phyloP scores from a whole-genome alignment of 2,113 vertebrate species.

The Archocentrus centrarchus region DNA sequence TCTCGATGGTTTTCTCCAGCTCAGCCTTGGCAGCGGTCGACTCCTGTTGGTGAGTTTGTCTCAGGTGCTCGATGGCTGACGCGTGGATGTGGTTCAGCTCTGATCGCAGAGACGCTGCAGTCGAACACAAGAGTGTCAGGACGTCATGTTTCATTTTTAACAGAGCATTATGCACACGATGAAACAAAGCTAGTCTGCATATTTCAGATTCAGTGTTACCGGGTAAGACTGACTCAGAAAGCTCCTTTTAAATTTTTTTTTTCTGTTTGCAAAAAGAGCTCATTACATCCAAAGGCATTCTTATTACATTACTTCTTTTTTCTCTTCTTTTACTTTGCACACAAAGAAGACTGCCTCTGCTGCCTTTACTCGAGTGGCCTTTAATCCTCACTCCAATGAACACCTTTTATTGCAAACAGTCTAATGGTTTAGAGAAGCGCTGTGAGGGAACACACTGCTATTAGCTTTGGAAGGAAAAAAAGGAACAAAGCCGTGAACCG shows the following conservation, averaged over 20 bases:
- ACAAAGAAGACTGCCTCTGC: slow-evolving; percentile 14
- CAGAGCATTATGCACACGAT: not conserved
- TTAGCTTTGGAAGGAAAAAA: slow-evolving; percentile 3
- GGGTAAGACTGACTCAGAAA: not conserved
- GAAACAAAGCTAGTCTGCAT: not conserved
- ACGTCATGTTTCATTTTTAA: not conserved
- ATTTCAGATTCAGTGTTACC: not conserved
- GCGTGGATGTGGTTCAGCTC: slow-evolving; percentile 97
- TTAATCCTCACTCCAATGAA: slow-evolving; percentile 46
- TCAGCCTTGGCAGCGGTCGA: slow-evolving; percentile 87
- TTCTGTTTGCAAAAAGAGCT: not conserved
- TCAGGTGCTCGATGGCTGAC: slow-evolving; percentile 92
- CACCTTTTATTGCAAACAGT: slow-evolving; percentile 21
- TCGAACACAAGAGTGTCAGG: not conserved
- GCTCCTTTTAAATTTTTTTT: not conserved
- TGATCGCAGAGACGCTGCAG: slow-evolving; percentile 91
- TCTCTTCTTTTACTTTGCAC: not conserved
- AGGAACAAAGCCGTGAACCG: not conserved
- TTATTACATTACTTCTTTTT: slow-evolving; percentile 17
- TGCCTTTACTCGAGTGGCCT: slow-evolving; percentile 31
- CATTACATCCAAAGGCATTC: slow-evolving; percentile 16
- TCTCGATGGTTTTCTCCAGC: slow-evolving; percentile 90
- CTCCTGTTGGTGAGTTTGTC: slow-evolving; percentile 94
- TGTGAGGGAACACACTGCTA: not conserved
- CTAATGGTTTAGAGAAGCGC: slow-evolving; percentile 16